Evolutionary conservation across 2,888 invertebrate genomes (phyloP), one percentile per base, ranked within the genome.

Genomic region (Drosophila parthenogenetica): DNA sequence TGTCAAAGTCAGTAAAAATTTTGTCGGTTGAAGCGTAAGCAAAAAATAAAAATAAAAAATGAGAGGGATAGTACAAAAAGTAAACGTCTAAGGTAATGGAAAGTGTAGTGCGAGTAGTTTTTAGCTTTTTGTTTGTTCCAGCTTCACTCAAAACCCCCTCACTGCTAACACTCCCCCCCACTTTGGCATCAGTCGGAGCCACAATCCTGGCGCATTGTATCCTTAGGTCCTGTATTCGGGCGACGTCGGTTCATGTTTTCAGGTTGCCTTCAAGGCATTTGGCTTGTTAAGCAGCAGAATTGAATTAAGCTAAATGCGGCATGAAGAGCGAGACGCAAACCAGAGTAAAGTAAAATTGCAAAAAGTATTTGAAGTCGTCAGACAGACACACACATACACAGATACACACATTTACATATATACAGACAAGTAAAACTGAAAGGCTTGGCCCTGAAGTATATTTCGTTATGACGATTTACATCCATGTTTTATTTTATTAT

Each of bases 1-100:
- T 86, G 89, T 87, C 87, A 89, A 87, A 87, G 89, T 89, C 87
- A 83, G 81, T 81, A 73, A 69, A 88, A 81, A 73, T 77, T 82
- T 74, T 66, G 87, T 85, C 67, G 77, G 64, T 68, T 75, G 64
- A 62, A 65, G 73, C 67, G 61, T 54, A 73, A 59, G 63, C 69
- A 48, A 51, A 62, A 72, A 67, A 63, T 63, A 58, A 54, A 40
- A 37, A 49, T 49, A 49, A 43, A 42, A 61, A 40, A 45, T 14
- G 29, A 45, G 16, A 54, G 48, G 25, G 50, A 43, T 50, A 50
- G 29, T 25, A 63, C 35, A 35, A 63, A 72, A 65, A 54, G 68
- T 46, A 64, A 71, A 70, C 63, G 64, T 68, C 62, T 62, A 83
- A 81, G 61, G 70, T 76, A 81, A 81, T 80, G 80, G 77, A 88